Evolutionary conservation across 2,113 vertebrate species (phyloP), one percentile per base, ranked within the genome.

Genomic region (Triplophysa siluroides): DNA sequence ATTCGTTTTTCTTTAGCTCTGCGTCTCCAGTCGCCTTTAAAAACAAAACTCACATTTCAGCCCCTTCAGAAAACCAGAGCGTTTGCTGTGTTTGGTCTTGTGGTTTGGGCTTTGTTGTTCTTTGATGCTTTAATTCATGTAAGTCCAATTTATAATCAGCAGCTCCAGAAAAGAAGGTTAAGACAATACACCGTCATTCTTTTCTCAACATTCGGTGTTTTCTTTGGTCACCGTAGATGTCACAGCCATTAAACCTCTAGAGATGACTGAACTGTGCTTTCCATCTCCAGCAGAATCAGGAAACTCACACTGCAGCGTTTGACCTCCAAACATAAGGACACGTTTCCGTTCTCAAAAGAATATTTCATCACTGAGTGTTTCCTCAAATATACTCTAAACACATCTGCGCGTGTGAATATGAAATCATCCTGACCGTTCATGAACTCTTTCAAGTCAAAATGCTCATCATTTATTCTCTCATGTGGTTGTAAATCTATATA

Each of bases 191-290:
- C 86, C 79, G 2, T 78, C 80, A 81, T 81, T 87, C 77, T 71
- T 84, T 64, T 86, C 83, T 85, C 63, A 29, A 61, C 66, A 79
- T 76, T 8, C 29, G 82, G 81, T 87, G 88, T 91, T 92, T 92
- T 87, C 84, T 85, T 91, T 89, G 90, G 88, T 91, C 88, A 86
- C 87, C 50, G 78, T 78, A 89, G 89, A 92, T 90, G 90, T 92
- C 91, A 90, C 87, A 67, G 58, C 56, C 78, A 67, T 78, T 86
- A 87, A 89, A 84, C 83, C 67, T 86, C 87, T 86, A 89, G 86
- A 89, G 87, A 82, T 89, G 86, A 90, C 88, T 87, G 86, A 85
- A 88, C 88, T 87, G 67, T 82, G 77, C 85, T 88, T 88, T 87
- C 80, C 85, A 85, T 87, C 71, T 82, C 82, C 84, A 47, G 69